Conservation (phyloP, 2,797 vertebrate genomes). For the Argya squamiceps region DNA sequence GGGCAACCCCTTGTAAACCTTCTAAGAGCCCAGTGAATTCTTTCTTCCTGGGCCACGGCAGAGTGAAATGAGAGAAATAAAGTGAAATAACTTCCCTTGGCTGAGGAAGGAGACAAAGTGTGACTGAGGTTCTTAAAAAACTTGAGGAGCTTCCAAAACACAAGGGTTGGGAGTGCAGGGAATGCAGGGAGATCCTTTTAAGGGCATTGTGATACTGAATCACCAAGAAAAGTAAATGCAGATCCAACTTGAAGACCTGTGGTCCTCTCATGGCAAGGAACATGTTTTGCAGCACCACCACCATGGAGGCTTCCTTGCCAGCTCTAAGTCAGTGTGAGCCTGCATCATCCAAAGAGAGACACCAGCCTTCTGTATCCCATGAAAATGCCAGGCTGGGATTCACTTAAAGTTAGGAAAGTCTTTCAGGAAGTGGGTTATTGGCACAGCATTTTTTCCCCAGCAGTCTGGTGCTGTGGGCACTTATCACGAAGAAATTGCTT, state of each 20-base stretch:
- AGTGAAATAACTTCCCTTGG: neutral
- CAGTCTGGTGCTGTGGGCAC: neutral
- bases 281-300: neutral
- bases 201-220: neutral
- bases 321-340: neutral
- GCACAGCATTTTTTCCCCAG: neutral
- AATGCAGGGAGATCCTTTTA: neutral
- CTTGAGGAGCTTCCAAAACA: neutral
- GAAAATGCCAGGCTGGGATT: neutral
- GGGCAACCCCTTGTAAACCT: neutral
- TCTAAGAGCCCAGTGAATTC: neutral
- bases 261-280: neutral
- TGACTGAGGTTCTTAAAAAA: neutral
- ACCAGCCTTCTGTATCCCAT: fast-evolving
- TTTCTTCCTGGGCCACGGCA: neutral
- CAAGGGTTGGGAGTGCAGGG: neutral
- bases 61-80: neutral
- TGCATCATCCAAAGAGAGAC: neutral
- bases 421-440: neutral
- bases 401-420: neutral
- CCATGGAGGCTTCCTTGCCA: neutral
- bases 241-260: neutral
- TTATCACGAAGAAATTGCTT: neutral
- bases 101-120: neutral
- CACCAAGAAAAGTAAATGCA: neutral